Evolutionary conservation across 2,888 invertebrate genomes (phyloP).

Genomic region (Aphodius sticticus): DNA sequence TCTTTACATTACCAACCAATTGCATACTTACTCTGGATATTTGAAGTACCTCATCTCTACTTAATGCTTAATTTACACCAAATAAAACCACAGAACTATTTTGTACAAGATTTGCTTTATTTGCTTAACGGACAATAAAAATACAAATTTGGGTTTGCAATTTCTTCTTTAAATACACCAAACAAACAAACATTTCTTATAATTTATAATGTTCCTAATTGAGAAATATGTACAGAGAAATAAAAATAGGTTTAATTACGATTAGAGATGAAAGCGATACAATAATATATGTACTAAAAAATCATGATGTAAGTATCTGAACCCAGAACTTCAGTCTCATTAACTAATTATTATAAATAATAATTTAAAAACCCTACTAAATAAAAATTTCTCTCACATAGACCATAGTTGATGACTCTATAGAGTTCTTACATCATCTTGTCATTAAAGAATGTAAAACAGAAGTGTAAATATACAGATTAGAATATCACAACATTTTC

Average conservation of each 20-base stretch:
- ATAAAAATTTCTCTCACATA: conserved; percentile 16
- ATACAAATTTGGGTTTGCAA: conserved; percentile 51
- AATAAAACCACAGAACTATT: conserved; percentile 9
- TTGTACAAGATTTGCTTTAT: conserved; percentile 40
- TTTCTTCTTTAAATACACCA: conserved; percentile 47
- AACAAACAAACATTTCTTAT: conserved; percentile 39
- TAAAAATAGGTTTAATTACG: conserved; percentile 12
- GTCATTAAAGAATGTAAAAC: not conserved
- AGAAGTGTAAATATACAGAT: not conserved
- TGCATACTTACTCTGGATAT: too few relatives aligned
- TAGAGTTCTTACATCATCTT: not conserved
- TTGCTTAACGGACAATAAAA: conserved; percentile 51
- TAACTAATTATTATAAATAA: conserved; percentile 42
- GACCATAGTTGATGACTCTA: too few relatives aligned
- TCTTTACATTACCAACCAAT: too few relatives aligned
- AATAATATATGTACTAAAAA: conserved; percentile 34
- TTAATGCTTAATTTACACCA: too few relatives aligned
- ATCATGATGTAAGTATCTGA: conserved; percentile 47
- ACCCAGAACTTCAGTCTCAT: conserved; percentile 49
- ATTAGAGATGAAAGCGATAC: conserved; percentile 15
- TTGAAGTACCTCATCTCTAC: too few relatives aligned
- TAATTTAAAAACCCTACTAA: conserved; percentile 31
- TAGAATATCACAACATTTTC: conserved; percentile 4
- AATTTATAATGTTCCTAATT: conserved; percentile 37
- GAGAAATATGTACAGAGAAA: conserved; percentile 31